phyloP scores from a whole-genome alignment of 2,888 invertebrate genomes.

The Melinaea marsaeus region DNA sequence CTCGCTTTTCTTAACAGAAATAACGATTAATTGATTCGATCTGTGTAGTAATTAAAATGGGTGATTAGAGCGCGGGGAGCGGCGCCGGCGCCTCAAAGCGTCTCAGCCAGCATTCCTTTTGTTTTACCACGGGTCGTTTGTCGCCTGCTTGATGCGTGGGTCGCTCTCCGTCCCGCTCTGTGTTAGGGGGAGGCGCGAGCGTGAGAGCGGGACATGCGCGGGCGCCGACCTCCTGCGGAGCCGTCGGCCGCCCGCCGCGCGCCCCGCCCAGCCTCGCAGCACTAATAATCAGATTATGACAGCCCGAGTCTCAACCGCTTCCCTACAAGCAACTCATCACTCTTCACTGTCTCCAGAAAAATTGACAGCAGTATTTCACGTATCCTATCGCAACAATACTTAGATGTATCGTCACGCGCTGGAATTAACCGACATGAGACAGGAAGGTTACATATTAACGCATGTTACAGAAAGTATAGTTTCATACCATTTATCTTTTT shows the following conservation, averaged over 20 bases:
- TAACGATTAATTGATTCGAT: slow-evolving; percentile 78
- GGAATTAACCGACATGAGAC: not conserved
- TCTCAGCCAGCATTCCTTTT: slow-evolving; percentile 77
- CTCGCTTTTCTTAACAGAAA: slow-evolving; percentile 74
- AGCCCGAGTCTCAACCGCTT: slow-evolving; percentile 61
- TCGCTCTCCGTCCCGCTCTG: slow-evolving; percentile 43
- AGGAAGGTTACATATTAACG: not conserved
- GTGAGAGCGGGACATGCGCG: slow-evolving; percentile 61
- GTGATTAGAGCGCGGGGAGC: slow-evolving; percentile 75
- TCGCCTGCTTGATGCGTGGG: slow-evolving; percentile 68
- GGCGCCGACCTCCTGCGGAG: slow-evolving; percentile 74
- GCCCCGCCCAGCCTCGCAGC: slow-evolving; percentile 67
- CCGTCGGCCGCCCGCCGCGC: slow-evolving; percentile 68
- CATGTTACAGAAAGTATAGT: no score
- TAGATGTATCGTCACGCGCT: slow-evolving; percentile 18
- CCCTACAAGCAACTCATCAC: slow-evolving; percentile 56
- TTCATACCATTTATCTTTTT: no score
- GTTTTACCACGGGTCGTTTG: slow-evolving; percentile 78
- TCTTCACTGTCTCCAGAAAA: slow-evolving; percentile 55
- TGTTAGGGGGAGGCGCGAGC: slow-evolving; percentile 26
- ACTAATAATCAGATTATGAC: slow-evolving; percentile 77
- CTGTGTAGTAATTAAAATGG: slow-evolving; percentile 78
- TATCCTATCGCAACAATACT: slow-evolving; percentile 29
- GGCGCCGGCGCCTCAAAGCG: slow-evolving; percentile 78
- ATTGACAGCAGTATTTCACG: slow-evolving; percentile 52